Evolutionary conservation across 2,888 invertebrate species (phyloP), one percentile per base, ranked within the genome.

Genomic region (Lathronympha strigana): DNA sequence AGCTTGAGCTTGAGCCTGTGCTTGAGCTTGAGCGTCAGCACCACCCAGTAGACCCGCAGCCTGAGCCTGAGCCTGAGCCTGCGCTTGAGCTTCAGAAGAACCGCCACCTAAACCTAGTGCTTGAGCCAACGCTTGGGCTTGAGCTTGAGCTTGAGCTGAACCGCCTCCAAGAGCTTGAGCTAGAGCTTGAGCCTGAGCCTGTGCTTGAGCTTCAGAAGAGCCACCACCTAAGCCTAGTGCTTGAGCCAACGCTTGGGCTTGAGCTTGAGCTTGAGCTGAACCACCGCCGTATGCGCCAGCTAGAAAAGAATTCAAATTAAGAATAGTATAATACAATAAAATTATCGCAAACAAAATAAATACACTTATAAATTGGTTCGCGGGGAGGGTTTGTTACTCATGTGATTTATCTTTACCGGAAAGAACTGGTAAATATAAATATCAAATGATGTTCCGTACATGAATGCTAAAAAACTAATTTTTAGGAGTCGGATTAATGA

Each of bases 181-280:
- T 21, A 68, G 62, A 17, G 70, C 67, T 45, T 66, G 63, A 1
- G 70, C 64, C 38, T 63, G 61, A 51, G 71, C 68, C 13, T 62
- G 58, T 15, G 70, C 69, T 50, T 63, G 55, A 0, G 71, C 71
- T 54, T 68, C 54, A 23, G 67, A 63, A 53, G 58, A 33, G 31
- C 60, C 9, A 25, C 49, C 40, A 1, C 57, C 58, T 47, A 45
- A 49, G 19, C 60, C 54, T 9, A 28, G 0, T 5, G 33, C 50
- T 38, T 28, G 28, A 43, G 28, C 45, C 1, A 23, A n/a, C 5
- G 54, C 54, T 40, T 58, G 47, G 21, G 63, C 57, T 15, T 67
- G 67, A 13, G 61, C 53, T 15, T 49, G 55, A 17, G 61, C 45
- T 8, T 21, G 31, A 15, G 21, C 21, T 13, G 19, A 43, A 23